Conservation (phyloP, 2,797 vertebrate species). For the Molossus alvarezi region DNA sequence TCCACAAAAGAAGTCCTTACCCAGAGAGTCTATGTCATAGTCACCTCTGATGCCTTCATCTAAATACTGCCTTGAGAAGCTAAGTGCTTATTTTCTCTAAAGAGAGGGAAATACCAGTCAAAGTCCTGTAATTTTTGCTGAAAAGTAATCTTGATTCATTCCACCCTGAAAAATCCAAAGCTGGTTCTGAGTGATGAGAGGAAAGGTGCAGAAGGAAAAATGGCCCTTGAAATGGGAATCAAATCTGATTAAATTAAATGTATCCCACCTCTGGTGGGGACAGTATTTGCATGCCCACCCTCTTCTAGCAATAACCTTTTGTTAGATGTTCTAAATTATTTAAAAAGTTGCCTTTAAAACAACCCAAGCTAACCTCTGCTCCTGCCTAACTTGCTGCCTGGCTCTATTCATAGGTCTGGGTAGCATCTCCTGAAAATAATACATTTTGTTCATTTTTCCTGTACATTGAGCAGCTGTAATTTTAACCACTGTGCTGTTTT, state of each 20-base stretch:
- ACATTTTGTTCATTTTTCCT: not conserved
- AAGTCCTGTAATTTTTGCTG: not conserved
- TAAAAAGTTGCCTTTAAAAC: constrained; percentile 3
- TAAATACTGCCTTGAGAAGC: not conserved
- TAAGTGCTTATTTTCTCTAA: not conserved
- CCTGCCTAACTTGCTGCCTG: not conserved
- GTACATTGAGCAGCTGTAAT: not conserved
- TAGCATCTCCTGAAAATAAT: not conserved
- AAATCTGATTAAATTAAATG: not conserved
- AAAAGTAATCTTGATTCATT: not conserved
- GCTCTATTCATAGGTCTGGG: not conserved
- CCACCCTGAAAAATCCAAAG: not conserved
- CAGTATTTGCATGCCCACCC: not conserved
- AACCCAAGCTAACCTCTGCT: not conserved
- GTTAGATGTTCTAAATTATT: not conserved
- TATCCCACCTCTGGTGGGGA: not conserved
- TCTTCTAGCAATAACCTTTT: not conserved
- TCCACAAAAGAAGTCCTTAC: not conserved
- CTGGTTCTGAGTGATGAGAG: not conserved
- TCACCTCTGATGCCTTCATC: not conserved
- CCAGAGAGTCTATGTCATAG: not conserved
- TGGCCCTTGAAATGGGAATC: not conserved
- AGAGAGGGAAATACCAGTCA: not conserved
- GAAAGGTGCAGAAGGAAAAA: not conserved
- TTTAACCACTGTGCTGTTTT: not conserved